Percentiles rank a stretch among this genome's conserved stretches.
Evolutionary conservation across 1,140 invertebrate genomes (phyloP).

Genomic region (Bombus affinis): DNA sequence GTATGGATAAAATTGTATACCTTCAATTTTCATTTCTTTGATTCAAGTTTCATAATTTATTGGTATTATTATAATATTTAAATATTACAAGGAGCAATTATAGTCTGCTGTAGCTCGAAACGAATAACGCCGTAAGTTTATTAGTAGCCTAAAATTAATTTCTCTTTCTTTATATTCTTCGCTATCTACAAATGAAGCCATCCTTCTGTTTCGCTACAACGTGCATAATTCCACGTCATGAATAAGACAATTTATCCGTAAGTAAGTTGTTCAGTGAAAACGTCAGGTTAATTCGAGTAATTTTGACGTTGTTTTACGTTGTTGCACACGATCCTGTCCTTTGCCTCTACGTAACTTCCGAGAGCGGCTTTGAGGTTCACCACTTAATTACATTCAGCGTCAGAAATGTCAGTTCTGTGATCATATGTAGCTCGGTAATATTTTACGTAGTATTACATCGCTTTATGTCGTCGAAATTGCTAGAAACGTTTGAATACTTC

Average conservation of each 20-base stretch:
- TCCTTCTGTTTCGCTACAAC: no score
- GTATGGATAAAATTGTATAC: no score
- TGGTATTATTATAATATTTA: not conserved
- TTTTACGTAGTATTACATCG: constrained; percentile 7
- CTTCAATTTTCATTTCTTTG: no score
- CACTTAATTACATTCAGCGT: constrained; percentile 33
- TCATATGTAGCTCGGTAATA: constrained; percentile 22
- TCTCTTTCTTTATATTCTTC: not conserved
- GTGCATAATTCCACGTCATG: not conserved
- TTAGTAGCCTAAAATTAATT: not conserved
- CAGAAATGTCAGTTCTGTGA: constrained; percentile 29
- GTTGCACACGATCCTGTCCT: constrained; percentile 12
- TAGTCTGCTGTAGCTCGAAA: not conserved
- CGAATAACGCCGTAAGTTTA: not conserved
- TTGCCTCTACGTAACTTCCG: constrained; percentile 3
- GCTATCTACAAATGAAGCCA: no score
- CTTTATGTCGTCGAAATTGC: constrained; percentile 1
- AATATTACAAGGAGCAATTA: not conserved
- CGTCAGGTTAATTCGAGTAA: constrained; percentile 4
- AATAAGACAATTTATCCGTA: not conserved
- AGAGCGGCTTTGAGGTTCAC: constrained; percentile 13
- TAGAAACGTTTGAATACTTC: constrained; percentile 2
- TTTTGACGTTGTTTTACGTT: constrained; percentile 10
- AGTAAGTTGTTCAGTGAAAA: constrained; percentile 11
- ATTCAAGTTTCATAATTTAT: no score